These are phyloP conservation scores for Parascotia fuliginaria DNA, from an alignment of 2,888 invertebrate species.

Conservation along the genomic window DNA sequence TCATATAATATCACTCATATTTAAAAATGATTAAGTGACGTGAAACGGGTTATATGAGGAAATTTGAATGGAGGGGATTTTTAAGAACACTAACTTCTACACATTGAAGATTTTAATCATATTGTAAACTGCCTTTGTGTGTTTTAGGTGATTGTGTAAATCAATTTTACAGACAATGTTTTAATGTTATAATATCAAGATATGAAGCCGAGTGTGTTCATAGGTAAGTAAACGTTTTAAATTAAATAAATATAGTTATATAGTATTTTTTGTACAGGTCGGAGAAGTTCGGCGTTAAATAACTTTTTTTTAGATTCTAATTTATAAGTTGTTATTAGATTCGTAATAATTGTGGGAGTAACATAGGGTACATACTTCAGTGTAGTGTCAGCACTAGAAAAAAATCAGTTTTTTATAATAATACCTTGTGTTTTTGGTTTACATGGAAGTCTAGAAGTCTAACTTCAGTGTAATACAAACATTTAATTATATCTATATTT, in stretches of 20 bases:
- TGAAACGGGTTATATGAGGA: conserved; percentile 31
- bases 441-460: too few species aligned
- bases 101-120: conserved; percentile 24
- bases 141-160: conserved; percentile 30
- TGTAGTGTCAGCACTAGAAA: too few species aligned
- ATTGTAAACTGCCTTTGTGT: conserved; percentile 19
- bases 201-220: conserved; percentile 21
- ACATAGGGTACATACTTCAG: too few species aligned
- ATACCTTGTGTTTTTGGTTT: too few species aligned
- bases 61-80: conserved; percentile 33
- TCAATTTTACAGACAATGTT: conserved; percentile 8
- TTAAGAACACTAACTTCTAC: conserved; percentile 15
- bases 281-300: background rate
- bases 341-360: too few species aligned
- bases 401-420: too few species aligned
- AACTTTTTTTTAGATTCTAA: too few species aligned
- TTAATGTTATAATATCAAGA: conserved; percentile 8
- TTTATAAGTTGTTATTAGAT: too few species aligned
- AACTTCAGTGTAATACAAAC: too few species aligned
- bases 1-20: too few species aligned
- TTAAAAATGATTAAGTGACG: conserved; percentile 1
- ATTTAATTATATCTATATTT: too few species aligned
- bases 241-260: background rate
- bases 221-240: conserved; percentile 27
- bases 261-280: too few species aligned